Percentiles rank a stretch among this genome's conserved stretches.
Evolutionary conservation across 1,140 invertebrate genomes (phyloP).

Genomic region (Magallana angulata): DNA sequence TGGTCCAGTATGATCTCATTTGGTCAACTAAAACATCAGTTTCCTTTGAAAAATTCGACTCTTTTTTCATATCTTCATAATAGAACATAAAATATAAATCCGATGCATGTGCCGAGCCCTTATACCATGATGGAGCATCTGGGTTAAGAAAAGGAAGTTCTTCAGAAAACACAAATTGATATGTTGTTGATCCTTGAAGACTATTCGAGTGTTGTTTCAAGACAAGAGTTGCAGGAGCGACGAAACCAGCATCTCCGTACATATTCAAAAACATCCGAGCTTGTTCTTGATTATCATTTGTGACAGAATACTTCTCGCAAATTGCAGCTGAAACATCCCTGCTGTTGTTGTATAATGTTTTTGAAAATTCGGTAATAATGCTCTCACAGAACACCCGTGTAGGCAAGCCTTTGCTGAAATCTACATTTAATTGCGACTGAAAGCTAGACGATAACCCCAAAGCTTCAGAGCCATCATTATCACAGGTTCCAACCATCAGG

Average conservation of each 20-base stretch:
- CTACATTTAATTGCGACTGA: neutral
- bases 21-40: neutral
- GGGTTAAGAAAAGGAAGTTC: neutral
- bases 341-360: neutral
- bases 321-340: neutral
- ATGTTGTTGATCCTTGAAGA: constrained; percentile 12
- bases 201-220: constrained; percentile 8
- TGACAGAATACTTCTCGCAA: neutral
- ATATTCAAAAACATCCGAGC: neutral
- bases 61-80: neutral
- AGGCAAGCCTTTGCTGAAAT: constrained; percentile 6
- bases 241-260: constrained; percentile 25
- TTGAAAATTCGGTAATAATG: neutral
- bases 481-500: constrained; percentile 39
- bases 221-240: constrained; percentile 24
- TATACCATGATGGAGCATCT: neutral
- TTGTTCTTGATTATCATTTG: constrained; percentile 39
- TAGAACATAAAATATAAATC: neutral
- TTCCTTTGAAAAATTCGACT: neutral
- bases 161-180: constrained; percentile 37
- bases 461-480: constrained; percentile 26
- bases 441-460: neutral
- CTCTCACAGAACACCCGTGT: neutral
- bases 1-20: constrained; percentile 32
- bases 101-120: neutral